Evolutionary conservation across 2,797 vertebrate genomes (phyloP).

Genomic region (Eurystomus glaucurus): DNA sequence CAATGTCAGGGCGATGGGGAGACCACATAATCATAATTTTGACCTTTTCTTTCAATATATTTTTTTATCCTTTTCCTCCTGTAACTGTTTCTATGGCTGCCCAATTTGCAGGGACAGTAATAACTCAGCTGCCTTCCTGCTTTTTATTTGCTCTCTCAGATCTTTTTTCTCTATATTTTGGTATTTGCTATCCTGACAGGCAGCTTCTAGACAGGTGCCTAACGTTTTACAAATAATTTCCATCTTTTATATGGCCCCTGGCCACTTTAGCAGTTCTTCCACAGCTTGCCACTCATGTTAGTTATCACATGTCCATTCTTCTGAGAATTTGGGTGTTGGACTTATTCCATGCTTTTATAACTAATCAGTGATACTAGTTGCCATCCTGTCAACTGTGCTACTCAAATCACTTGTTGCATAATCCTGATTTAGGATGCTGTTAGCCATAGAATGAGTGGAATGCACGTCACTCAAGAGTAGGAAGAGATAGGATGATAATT

Average conservation of each 20-base stretch:
- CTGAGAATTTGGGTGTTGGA: background rate
- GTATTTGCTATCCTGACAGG: background rate
- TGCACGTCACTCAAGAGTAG: background rate
- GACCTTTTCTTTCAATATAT: background rate
- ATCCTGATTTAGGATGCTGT: background rate
- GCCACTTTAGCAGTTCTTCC: background rate
- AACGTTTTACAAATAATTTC: background rate
- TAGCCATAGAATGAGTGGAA: background rate
- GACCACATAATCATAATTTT: background rate
- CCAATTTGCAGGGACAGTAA: background rate
- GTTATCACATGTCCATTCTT: background rate
- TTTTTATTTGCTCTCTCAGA: background rate
- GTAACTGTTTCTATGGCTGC: background rate
- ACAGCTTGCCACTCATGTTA: background rate
- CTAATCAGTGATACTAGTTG: background rate
- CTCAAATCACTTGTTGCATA: background rate
- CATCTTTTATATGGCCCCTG: background rate
- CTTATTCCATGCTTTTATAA: background rate
- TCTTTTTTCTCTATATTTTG: background rate
- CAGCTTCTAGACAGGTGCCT: background rate
- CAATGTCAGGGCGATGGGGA: background rate
- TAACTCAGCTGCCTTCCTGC: background rate
- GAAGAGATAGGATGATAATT: background rate
- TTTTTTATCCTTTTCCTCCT: background rate
- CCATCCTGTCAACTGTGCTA: background rate